These are phyloP conservation scores for Apodemia arnacis DNA, from an alignment of 2,888 invertebrate species.

Conservation along the genomic window DNA sequence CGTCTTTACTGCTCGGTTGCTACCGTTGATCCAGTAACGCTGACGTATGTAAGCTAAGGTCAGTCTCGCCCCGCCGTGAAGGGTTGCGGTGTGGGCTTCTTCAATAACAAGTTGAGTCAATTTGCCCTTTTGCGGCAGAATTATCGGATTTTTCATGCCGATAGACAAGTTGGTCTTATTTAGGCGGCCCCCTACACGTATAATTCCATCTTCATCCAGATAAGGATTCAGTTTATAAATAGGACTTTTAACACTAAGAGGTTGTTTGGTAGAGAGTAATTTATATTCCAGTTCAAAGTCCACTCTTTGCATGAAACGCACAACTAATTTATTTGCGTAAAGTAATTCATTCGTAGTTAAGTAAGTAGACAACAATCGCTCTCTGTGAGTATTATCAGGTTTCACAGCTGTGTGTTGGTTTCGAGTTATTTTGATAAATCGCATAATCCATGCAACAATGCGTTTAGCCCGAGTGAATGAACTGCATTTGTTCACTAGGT, in stretches of 20 bases:
- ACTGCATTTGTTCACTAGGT: too few relatives aligned
- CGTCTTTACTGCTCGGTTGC: neutral
- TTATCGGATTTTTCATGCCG: neutral
- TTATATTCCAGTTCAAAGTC: neutral
- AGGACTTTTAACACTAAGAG: neutral
- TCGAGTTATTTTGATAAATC: too few relatives aligned
- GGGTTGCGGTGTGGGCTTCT: neutral
- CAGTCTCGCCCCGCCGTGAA: neutral
- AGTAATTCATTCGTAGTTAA: neutral
- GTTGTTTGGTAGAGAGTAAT: neutral
- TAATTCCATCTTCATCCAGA: neutral
- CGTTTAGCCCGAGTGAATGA: too few relatives aligned
- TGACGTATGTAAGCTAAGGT: neutral
- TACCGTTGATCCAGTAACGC: neutral
- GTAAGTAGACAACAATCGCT: neutral
- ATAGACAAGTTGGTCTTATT: neutral
- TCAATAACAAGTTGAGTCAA: neutral
- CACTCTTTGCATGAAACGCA: neutral
- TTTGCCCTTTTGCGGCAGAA: neutral
- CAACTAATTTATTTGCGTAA: neutral
- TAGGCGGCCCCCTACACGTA: neutral
- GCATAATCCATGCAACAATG: too few relatives aligned
- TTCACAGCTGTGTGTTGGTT: too few relatives aligned
- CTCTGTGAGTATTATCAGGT: neutral
- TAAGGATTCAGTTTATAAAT: neutral